Base-by-base conservation (phyloP, 1,140 invertebrate genomes). In the Parapsyche elsis region DNA sequence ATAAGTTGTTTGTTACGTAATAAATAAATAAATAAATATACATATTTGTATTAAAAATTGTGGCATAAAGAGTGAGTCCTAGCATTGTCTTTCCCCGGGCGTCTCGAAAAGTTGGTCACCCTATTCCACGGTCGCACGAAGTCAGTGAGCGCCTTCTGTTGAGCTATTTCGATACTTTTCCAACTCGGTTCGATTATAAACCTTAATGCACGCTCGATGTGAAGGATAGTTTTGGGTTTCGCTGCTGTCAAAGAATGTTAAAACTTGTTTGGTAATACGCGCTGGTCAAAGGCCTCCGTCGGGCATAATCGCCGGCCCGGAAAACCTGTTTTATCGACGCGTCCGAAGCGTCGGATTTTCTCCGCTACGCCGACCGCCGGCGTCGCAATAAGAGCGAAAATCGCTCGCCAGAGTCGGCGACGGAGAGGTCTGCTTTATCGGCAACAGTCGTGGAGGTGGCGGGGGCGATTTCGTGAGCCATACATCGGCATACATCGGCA, bases 241-340 rank as follows among this genome's bases (percentile, higher is more conserved):
- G n/a, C n/a, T 19, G 10, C 24, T 12, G 30, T 49, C 44, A 14
- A 23, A 73, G 78, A 80, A 82, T 80, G 81, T 81, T 57, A 81
- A 77, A 46, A 82, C 81, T 76, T 74, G 78, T 80, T 64, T 74
- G 70, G 76, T 30, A 77, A 77, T 59, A 45, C 19, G 16, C 76
- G 24, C 19, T 82, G 81, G 81, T 82, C 81, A 82, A 82, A 82
- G 81, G 78, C 81, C 81, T 80, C 74, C 80, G 70, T 26, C 45
- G 76, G 30, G 30, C 7, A 53, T 81, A 81, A 79, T 61, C 71
- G 78, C 0, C 16, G 76, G 61, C 10, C 76, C 76, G 76, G 57
- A 74, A 82, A 82, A 80, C 78, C 78, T 82, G 81, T 80, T 80
- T 82, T 82, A 82, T 80, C 78, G 81, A 80, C 78, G 23, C 10